A percentile compares a stretch with the other conserved stretches of the same genome.
Evolutionary conservation across 2,888 invertebrate genomes (phyloP).

Genomic region (Lymantria monacha): DNA sequence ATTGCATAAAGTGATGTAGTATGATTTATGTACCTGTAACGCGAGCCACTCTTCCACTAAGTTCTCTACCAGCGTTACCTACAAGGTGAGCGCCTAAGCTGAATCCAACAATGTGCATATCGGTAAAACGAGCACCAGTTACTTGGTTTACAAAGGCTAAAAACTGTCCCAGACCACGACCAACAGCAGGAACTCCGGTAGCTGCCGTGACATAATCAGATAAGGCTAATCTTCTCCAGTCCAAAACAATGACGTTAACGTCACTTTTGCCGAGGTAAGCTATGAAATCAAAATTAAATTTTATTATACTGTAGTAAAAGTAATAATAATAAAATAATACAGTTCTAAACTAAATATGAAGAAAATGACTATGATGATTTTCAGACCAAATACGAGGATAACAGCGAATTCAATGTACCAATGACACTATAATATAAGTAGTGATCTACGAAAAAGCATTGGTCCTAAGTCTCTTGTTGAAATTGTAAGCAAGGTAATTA

Average conservation of each 20-base stretch:
- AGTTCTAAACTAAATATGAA: too few relatives aligned
- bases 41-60: conserved; percentile 47
- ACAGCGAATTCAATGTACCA: too few relatives aligned
- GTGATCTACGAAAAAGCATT: too few relatives aligned
- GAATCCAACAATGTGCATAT: conserved; percentile 64
- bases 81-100: conserved; percentile 68
- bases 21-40: conserved; percentile 45
- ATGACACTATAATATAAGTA: too few relatives aligned
- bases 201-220: conserved; percentile 47
- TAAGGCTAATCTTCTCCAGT: conserved; percentile 51
- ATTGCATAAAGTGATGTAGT: too few relatives aligned
- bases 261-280: conserved; percentile 44
- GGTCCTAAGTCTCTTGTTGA: too few relatives aligned
- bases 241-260: conserved; percentile 55
- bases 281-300: conserved; percentile 27
- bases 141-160: conserved; percentile 42
- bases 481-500: too few relatives aligned
- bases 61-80: conserved; percentile 52
- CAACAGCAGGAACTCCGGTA: conserved; percentile 48
- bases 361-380: too few relatives aligned
- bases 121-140: conserved; percentile 39
- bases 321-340: too few relatives aligned
- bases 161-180: conserved; percentile 56
- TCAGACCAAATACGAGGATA: too few relatives aligned
- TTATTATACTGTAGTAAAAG: too few relatives aligned